Base-by-base conservation (phyloP, 2,888 invertebrate genomes). In the Oligia strigilis region DNA sequence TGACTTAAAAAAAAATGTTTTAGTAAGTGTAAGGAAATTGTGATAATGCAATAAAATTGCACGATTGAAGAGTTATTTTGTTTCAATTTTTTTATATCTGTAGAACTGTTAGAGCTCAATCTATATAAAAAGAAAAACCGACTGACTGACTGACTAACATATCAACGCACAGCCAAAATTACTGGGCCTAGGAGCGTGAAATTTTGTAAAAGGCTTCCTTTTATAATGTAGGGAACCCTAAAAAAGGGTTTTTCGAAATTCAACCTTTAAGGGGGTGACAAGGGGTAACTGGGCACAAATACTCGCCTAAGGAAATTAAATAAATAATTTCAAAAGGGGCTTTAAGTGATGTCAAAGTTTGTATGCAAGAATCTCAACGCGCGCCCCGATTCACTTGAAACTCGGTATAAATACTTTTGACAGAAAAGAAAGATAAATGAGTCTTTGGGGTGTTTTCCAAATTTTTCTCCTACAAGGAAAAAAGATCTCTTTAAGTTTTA, bases 21-120 rank as follows among this genome's bases (percentile, higher is more conserved):
- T 74, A 36, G 29, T 46, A 40, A 49, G 6, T 58, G 13, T 72
- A 55, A 69, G 49, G 11, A 36, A 69, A 40, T 58, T 49, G 64
- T 82, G 55, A 82, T 70, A 74, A n/a, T 19, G 82, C 75, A 82
- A 75, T 75, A 0, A 82, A 64, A 81, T 82, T 75, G 82, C 69
- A 19, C 0, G 19, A 49, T 49, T 23, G 3, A 29, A 75, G 5
- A 58, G 75, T 69, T 13, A 46, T 65, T 71, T 46, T 36, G 23
- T 52, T 80, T n/a, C 1, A 23, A 9, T 43, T 52, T 55, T 40
- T 58, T 78, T n/a, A 67, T 58, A 60, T 14, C 14, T 71, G 1
- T 14, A 36, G 2, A 70, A 64, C 4, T 69, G 13, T 60, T 8
- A 52, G 17, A 49, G 13, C 13, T 40, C 0, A 6, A 6, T 55